These are phyloP conservation scores for Kryptolebias marmoratus DNA, from an alignment of 2,113 vertebrate species.

Conservation along the genomic window DNA sequence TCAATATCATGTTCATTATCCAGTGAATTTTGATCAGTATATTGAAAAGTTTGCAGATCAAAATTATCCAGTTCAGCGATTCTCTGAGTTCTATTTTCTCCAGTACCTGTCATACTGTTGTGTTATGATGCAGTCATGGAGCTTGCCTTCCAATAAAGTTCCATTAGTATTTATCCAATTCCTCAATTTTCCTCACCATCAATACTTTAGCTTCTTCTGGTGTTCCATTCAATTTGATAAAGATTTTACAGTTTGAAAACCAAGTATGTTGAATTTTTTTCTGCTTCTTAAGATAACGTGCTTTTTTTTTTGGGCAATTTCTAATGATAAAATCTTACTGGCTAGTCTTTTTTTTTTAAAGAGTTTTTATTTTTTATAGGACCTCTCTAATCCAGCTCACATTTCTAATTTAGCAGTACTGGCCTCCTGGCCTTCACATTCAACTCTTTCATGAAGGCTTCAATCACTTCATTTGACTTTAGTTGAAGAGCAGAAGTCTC, in stretches of 20 bases:
- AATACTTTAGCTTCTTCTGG: not conserved
- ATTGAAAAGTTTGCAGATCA: not conserved
- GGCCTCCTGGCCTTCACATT: too few species aligned
- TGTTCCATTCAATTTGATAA: not conserved
- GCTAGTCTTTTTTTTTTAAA: too few species aligned
- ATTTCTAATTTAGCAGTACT: too few species aligned
- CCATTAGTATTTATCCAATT: not conserved
- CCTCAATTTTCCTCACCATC: not conserved
- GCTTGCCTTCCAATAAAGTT: not conserved
- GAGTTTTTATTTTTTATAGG: too few species aligned
- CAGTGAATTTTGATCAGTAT: not conserved
- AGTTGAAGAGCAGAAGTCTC: too few species aligned
- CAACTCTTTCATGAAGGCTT: too few species aligned
- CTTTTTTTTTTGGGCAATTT: not conserved
- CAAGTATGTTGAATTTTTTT: not conserved
- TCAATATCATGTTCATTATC: not conserved
- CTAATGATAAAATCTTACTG: too few species aligned
- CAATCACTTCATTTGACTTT: too few species aligned
- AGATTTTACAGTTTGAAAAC: not conserved
- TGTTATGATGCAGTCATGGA: not conserved
- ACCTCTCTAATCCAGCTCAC: too few species aligned
- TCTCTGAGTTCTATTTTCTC: not conserved
- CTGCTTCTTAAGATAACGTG: not conserved
- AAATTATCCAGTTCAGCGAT: not conserved
- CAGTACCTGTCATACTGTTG: not conserved